Evolutionary conservation across 2,113 vertebrate genomes (phyloP).

Genomic region (Xyliphius kryptos): DNA sequence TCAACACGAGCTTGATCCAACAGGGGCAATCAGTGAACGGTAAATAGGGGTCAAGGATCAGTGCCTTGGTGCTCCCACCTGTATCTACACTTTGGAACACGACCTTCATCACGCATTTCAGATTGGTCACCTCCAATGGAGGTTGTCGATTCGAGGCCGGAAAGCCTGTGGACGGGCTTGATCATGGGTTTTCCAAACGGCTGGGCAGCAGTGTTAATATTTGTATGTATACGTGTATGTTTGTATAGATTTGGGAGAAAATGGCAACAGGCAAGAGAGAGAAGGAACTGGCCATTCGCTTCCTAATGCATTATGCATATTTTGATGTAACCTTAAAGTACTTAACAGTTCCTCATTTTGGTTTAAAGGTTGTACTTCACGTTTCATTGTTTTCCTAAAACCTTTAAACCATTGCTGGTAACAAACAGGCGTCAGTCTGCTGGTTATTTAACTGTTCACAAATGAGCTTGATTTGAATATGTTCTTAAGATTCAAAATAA

Average conservation of each 20-base stretch:
- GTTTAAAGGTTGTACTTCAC: slow-evolving; percentile 25
- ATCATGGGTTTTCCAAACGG: slow-evolving; percentile 21
- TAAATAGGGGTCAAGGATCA: slow-evolving; percentile 23
- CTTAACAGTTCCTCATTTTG: slow-evolving; percentile 39
- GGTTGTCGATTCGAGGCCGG: slow-evolving; percentile 19
- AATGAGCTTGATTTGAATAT: slow-evolving; percentile 33
- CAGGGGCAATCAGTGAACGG: slow-evolving; percentile 29
- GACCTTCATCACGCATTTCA: no score
- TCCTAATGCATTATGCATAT: slow-evolving; percentile 32
- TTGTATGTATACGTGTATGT: slow-evolving; percentile 28
- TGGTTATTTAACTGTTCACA: slow-evolving; percentile 53
- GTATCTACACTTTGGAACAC: slow-evolving; percentile 13
- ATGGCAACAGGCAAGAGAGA: slow-evolving; percentile 13
- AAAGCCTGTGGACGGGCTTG: slow-evolving; percentile 20
- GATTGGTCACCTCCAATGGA: slow-evolving; percentile 43
- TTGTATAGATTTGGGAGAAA: slow-evolving; percentile 36
- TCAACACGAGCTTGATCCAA: slow-evolving; percentile 22
- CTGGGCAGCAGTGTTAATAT: slow-evolving; percentile 47
- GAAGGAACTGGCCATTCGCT: slow-evolving; percentile 28
- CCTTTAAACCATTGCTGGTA: slow-evolving; percentile 39
- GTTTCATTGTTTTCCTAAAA: slow-evolving; percentile 22
- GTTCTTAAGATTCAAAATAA: slow-evolving; percentile 40
- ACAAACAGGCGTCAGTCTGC: slow-evolving; percentile 55
- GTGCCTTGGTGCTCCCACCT: slow-evolving; percentile 35
- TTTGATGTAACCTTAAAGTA: slow-evolving; percentile 43